Conservation (phyloP, 2,888 invertebrate genomes). For the Tethea ocularis region DNA sequence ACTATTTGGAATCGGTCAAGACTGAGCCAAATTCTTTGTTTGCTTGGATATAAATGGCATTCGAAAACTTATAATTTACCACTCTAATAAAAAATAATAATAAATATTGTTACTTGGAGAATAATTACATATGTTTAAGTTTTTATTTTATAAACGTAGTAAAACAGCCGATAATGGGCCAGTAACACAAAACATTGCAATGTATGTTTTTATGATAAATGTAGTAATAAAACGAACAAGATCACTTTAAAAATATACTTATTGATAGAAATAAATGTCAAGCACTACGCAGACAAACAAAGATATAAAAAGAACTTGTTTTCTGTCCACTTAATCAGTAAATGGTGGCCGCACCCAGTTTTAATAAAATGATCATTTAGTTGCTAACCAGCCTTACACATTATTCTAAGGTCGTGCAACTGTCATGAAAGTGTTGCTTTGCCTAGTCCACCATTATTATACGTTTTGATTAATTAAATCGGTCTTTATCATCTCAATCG, state of each 20-base stretch:
- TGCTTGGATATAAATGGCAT: not conserved
- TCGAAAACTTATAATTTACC: not conserved
- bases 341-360: constrained; percentile 26
- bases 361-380: constrained; percentile 15
- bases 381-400: constrained; percentile 8
- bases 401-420: constrained; percentile 5
- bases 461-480: not conserved
- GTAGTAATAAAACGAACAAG: constrained; percentile 28
- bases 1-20: not conserved
- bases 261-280: constrained; percentile 39
- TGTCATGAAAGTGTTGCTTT: not conserved
- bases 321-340: constrained; percentile 37
- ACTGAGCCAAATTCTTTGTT: constrained; percentile 4
- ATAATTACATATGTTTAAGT: not conserved
- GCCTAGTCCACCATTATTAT: not conserved
- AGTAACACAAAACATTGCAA: constrained; percentile 4
- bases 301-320: constrained; percentile 45
- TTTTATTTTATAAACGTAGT: constrained; percentile 2
- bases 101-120: not conserved
- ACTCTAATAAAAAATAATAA: too few relatives aligned
- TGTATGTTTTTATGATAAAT: constrained; percentile 28
- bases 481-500: not conserved
- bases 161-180: not conserved
- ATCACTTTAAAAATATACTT: constrained; percentile 33
- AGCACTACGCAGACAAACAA: constrained; percentile 41